Base-by-base conservation (phyloP, 2,888 invertebrate species). In the Drosophila siamana region DNA sequence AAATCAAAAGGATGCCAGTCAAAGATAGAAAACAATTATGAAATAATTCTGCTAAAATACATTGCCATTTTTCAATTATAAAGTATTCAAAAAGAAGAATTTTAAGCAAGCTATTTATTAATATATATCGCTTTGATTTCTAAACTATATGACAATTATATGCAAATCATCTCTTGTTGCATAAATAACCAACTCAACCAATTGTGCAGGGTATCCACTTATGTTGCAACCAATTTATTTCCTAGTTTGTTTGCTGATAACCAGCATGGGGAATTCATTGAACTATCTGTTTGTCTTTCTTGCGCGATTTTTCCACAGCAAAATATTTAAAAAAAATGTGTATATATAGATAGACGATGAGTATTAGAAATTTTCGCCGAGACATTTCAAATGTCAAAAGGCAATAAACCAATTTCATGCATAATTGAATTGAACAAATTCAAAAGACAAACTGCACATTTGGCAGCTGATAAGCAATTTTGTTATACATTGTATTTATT, bases 391-490 rank as follows among this genome's bases (percentile, higher is more conserved):
- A 90, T 84, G 90, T 90, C 90, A 90, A 80, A 84, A 78, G 81
- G 81, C 78, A 89, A 80, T 83, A 84, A 82, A 88, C 90, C 78
- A 77, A 90, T 90, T 90, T 90, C 84, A 88, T 89, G 90, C 90
- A 74, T 88, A 90, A 90, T 90, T 90, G 78, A 90, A 84, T 80
- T 86, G 81, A 85, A 90, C 90, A 89, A 89, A 90, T 90, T 83
- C 75, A 69, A 80, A 46, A 68, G 68, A 60, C 61, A 62, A 41
- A 67, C 69, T 70, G 63, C 46, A 64, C 48, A 77, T 71, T 78
- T 73, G 67, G 69, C 36, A 67, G 64, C 54, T 75, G 83, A 80
- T 83, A 74, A 80, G 71, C 33, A 44, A 43, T 63, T 9, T 54
- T 24, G n/a, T 19, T 62, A 56, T 71, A 80, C 72, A 64, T 60